Evolutionary conservation across 2,113 vertebrate species (phyloP).

Genomic region (Neomonachus schauinslandi): DNA sequence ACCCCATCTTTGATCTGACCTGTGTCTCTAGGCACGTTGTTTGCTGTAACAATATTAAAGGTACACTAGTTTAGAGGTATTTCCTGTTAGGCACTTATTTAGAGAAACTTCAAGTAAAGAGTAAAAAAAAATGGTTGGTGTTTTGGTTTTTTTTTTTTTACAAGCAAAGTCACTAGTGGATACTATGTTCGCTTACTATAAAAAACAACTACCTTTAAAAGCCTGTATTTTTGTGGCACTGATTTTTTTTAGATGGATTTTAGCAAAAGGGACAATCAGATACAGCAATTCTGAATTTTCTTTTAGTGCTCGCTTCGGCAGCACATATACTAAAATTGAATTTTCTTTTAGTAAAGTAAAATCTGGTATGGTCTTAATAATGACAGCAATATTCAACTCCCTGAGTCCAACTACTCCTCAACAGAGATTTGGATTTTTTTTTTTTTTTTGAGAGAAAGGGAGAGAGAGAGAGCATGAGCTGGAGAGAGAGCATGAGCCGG

Average conservation of each 20-base stretch:
- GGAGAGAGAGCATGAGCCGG: no score
- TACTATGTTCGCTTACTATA: background rate
- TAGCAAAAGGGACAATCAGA: background rate
- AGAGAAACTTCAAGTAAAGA: background rate
- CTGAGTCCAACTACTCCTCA: no score
- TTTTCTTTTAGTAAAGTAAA: background rate
- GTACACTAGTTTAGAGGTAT: background rate
- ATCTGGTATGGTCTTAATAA: background rate
- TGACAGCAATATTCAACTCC: background rate
- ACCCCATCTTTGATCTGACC: background rate
- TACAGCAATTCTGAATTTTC: background rate
- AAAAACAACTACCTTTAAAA: background rate
- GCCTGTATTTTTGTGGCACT: background rate
- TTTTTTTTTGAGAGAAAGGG: no score
- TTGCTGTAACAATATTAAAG: background rate
- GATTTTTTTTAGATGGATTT: background rate
- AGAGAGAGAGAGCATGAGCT: no score
- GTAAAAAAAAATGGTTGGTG: background rate
- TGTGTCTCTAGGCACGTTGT: background rate
- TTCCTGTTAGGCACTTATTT: background rate
- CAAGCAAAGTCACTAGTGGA: background rate
- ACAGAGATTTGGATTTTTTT: background rate
- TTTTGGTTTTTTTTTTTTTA: background rate
- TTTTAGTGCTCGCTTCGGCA: background rate
- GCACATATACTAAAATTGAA: background rate